phyloP scores from a whole-genome alignment of 2,797 vertebrate species.

The Mareca penelope region DNA sequence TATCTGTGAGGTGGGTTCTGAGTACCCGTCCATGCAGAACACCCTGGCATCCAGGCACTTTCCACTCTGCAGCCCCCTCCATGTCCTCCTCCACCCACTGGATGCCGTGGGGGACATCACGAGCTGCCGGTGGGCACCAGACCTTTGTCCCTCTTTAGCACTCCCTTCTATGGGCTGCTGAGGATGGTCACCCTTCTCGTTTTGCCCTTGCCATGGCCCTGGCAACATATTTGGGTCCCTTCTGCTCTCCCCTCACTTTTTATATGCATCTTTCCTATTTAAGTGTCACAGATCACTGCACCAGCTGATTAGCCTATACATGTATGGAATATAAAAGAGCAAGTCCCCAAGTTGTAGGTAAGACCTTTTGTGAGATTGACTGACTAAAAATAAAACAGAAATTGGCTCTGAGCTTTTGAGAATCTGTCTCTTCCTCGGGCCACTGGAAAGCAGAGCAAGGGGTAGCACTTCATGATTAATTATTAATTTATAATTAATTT shows the following conservation, averaged over 20 bases:
- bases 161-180: neutral
- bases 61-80: neutral
- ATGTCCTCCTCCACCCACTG: accelerated
- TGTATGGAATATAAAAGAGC: conserved; percentile 58
- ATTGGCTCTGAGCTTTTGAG: conserved; percentile 67
- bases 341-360: conserved; percentile 55
- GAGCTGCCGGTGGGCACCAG: neutral
- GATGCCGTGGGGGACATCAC: neutral
- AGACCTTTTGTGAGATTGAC: conserved; percentile 71
- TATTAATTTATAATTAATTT: conserved; percentile 74
- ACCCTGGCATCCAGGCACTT: neutral
- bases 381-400: conserved; percentile 74
- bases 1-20: neutral
- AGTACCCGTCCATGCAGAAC: neutral
- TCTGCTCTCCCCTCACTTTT: conserved; percentile 53
- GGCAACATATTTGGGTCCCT: neutral
- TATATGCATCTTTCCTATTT: conserved; percentile 62
- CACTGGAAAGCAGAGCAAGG: conserved; percentile 57
- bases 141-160: neutral
- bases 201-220: conserved; percentile 38
- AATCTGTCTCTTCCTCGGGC: conserved; percentile 55
- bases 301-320: conserved; percentile 65
- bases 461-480: conserved; percentile 68
- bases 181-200: neutral
- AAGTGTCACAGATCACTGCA: conserved; percentile 70